These are phyloP conservation scores for Myotis brandtii DNA, from an alignment of 2,113 vertebrate genomes.

Conservation along the genomic window DNA sequence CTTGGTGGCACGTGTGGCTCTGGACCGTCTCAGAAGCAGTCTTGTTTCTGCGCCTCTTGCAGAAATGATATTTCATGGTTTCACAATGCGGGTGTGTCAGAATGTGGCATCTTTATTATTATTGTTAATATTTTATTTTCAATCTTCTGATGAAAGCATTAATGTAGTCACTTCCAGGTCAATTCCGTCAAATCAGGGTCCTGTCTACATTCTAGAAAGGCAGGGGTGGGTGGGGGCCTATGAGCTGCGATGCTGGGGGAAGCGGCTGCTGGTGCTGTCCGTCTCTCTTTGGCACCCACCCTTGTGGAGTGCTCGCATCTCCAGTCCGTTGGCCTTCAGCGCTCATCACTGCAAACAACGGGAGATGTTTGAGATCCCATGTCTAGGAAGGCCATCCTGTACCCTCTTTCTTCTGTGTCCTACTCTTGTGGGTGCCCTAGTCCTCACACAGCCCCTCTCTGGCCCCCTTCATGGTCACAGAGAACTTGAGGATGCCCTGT, in stretches of 20 bases:
- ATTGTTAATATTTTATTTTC: background rate
- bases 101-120: fast-evolving
- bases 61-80: background rate
- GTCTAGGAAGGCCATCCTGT: background rate
- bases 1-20: background rate
- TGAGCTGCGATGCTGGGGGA: fast-evolving
- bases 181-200: background rate
- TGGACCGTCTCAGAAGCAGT: fast-evolving
- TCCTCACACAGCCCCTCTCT: background rate
- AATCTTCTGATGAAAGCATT: background rate
- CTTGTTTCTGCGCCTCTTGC: background rate
- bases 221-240: background rate
- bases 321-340: background rate
- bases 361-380: background rate
- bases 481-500: background rate
- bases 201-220: background rate
- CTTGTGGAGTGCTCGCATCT: fast-evolving
- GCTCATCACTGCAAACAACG: fast-evolving
- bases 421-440: too few species aligned
- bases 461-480: background rate
- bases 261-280: background rate
- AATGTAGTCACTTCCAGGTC: background rate
- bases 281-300: background rate
- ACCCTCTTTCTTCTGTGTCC: background rate
- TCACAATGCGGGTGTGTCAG: background rate